phyloP scores from a whole-genome alignment of 2,888 invertebrate genomes.

The Drosophila glabriapex region DNA sequence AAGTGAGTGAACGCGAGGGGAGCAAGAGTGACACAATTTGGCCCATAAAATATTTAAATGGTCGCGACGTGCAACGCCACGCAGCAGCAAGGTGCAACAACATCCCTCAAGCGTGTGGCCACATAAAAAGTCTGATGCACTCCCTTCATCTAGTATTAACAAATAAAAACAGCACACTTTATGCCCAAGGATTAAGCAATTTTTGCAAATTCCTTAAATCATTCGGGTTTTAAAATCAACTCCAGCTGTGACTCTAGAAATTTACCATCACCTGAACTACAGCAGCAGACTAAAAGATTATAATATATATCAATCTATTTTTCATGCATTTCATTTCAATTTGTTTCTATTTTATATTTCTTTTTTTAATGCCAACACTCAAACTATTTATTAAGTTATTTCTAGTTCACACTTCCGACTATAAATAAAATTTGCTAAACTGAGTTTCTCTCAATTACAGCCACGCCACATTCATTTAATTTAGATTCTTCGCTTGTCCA shows the following conservation, averaged over 20 bases:
- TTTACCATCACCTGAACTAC: background rate
- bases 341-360: background rate
- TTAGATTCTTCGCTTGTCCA: background rate
- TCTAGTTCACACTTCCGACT: background rate
- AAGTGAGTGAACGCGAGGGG: background rate
- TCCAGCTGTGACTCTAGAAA: background rate
- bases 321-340: background rate
- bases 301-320: background rate
- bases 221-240: background rate
- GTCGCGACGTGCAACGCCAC: conserved; percentile 54
- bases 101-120: conserved; percentile 10
- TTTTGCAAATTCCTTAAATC: background rate
- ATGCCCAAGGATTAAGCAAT: conserved; percentile 18
- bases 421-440: background rate
- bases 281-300: background rate
- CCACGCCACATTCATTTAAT: background rate
- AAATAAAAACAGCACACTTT: conserved; percentile 8
- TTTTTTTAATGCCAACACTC: background rate
- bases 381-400: background rate
- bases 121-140: conserved; percentile 24
- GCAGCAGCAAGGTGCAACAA: conserved; percentile 34
- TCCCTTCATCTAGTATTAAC: conserved; percentile 9
- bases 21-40: conserved; percentile 63
- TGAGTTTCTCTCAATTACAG: background rate
- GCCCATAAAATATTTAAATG: conserved; percentile 72